Base-by-base conservation (phyloP, 2,113 vertebrate species). In the Cettia cetti region DNA sequence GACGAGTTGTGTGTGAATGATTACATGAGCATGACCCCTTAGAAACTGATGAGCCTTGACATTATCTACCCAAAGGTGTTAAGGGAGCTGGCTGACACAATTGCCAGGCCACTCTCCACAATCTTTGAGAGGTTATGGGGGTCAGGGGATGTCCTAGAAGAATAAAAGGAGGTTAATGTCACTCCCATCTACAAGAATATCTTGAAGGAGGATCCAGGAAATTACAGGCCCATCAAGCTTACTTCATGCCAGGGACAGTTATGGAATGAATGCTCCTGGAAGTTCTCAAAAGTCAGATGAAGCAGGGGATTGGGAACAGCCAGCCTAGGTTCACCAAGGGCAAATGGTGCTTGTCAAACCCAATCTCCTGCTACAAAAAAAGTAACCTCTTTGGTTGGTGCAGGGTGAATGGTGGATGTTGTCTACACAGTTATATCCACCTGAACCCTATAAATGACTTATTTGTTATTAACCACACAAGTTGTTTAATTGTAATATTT, bases 351-450 rank as follows among this genome's bases (percentile, higher is more conserved):
- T 76, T 56, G 13, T 37, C 12, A 47, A 42, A 42, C 18, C 5
- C 1, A 0, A 10, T 10, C 4, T 39, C 26, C 26, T 54, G 2
- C 61, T 61, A 31, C 18, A n/a, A 42, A 23, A 10, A 47, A 82
- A 61, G 17, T 20, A 13, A 74, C 10, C 23, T n/a, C 8, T 28
- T 76, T 26, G 22, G 22, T 20, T 61, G 26, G 23, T 33, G 15
- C 4, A 30, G n/a, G n/a, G n/a, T n/a, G n/a, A n/a, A n/a, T n/a
- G n/a, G n/a, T n/a, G 30, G 15, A 45, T 15, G 5, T 12, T 49
- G 9, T 37, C 40, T 12, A 14, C 16, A 24, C 10, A n/a, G 26
- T 35, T 47, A 66, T 37, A 65, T 27, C 27, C 37, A 59, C 18
- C 4, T 37, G 40, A 63, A 52, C 2, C 13, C 39, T 66, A 71